Conservation (phyloP, 2,113 vertebrate species). For the Pristiophorus japonicus region DNA sequence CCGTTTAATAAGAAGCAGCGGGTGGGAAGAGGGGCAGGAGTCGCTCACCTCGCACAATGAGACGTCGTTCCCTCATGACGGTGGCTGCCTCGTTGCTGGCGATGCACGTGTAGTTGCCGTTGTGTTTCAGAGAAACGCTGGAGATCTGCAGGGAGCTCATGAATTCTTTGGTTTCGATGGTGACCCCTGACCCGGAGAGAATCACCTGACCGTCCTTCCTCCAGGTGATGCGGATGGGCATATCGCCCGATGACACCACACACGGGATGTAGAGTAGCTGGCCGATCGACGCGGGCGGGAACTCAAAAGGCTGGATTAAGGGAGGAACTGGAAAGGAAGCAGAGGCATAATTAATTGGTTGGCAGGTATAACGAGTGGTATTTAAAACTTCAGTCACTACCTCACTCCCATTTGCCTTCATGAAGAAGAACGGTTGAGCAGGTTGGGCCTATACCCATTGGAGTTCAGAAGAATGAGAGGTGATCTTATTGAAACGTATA, state of each 20-base stretch:
- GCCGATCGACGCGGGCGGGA: conserved; percentile 90
- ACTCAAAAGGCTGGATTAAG: conserved; percentile 97
- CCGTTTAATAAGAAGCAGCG: neutral
- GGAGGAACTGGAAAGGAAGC: conserved; percentile 74
- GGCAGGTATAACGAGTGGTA: neutral
- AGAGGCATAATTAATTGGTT: conserved; percentile 35
- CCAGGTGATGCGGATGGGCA: conserved; percentile 98
- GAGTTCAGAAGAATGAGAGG: too few relatives aligned
- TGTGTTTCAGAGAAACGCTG: conserved; percentile 94
- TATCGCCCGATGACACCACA: conserved; percentile 94
- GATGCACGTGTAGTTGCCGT: conserved; percentile 97
- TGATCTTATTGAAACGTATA: too few relatives aligned
- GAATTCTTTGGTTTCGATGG: conserved; percentile 97
- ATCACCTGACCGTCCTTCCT: conserved; percentile 95
- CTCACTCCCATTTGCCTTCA: too few relatives aligned
- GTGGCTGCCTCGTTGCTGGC: conserved; percentile 93
- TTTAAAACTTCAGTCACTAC: neutral
- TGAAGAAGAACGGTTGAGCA: too few relatives aligned
- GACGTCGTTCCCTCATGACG: conserved; percentile 89
- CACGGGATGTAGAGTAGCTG: conserved; percentile 98
- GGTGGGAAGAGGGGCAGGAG: neutral
- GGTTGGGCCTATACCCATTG: too few relatives aligned
- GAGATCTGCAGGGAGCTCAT: conserved; percentile 99
- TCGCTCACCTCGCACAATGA: conserved; percentile 85
- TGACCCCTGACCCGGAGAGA: conserved; percentile 81